Conservation (phyloP, 2,113 vertebrate genomes). For the Urocitellus parryii region DNA sequence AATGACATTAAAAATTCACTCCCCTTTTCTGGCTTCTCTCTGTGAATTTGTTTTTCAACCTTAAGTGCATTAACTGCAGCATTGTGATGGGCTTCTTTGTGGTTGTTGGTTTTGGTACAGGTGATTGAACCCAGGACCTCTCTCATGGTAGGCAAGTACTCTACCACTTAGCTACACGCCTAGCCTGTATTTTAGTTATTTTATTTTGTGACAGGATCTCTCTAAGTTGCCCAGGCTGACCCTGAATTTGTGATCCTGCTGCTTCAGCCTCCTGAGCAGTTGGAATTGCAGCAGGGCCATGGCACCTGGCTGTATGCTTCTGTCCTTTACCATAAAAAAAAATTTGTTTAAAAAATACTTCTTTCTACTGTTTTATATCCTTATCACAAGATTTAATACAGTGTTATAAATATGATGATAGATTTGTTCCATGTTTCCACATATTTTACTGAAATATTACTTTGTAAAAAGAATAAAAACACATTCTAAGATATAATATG, state of each 20-base stretch:
- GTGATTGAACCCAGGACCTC: background rate
- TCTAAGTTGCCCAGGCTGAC: background rate
- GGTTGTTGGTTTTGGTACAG: background rate
- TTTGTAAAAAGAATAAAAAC: background rate
- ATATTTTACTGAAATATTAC: background rate
- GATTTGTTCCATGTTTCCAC: background rate
- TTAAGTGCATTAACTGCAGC: background rate
- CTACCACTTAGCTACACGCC: background rate
- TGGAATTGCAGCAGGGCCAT: background rate
- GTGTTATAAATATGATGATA: background rate
- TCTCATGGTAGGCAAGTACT: background rate
- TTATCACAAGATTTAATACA: background rate
- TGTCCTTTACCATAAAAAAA: background rate
- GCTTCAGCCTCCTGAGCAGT: background rate
- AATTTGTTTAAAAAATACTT: background rate
- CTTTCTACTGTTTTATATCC: background rate
- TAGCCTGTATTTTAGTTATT: background rate
- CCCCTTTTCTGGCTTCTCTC: background rate
- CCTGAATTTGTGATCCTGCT: background rate
- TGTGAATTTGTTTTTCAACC: background rate
- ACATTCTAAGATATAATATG: background rate
- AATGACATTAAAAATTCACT: too few relatives aligned
- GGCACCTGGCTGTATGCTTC: background rate
- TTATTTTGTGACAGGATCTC: background rate
- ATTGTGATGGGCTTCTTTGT: background rate